phyloP scores from a whole-genome alignment of 2,797 vertebrate species.

The Platalea minor region DNA sequence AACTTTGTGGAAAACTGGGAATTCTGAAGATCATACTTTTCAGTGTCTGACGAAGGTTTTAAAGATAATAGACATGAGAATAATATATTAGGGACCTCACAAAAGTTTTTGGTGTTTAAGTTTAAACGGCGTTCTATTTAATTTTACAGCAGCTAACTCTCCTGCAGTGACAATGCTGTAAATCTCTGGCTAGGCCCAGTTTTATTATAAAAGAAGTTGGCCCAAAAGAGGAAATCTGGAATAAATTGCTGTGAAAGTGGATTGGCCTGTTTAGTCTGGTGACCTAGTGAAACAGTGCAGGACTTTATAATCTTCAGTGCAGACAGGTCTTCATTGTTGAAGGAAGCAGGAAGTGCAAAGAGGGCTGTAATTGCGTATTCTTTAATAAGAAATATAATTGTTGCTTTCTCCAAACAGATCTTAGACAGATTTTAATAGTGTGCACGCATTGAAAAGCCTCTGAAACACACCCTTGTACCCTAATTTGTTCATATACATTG shows the following conservation, averaged over 20 bases:
- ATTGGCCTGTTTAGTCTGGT: constrained; percentile 56
- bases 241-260: constrained; percentile 28
- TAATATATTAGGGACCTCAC: background rate
- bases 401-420: constrained; percentile 58
- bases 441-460: constrained; percentile 12
- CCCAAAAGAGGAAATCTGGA: constrained; percentile 27
- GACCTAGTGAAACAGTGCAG: constrained; percentile 49
- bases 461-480: constrained; percentile 49
- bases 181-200: background rate
- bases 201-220: background rate
- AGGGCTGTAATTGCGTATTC: constrained; percentile 63
- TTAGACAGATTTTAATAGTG: constrained; percentile 62
- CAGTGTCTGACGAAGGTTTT: background rate
- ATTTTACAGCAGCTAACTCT: background rate
- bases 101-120: background rate
- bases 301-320: constrained; percentile 56
- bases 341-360: constrained; percentile 65
- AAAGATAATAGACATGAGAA: background rate
- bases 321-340: constrained; percentile 61
- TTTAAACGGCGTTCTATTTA: background rate
- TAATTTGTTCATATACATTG: constrained; percentile 55
- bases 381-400: constrained; percentile 65
- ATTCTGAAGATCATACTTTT: background rate
- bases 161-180: background rate
- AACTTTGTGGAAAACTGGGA: background rate